Conservation (phyloP, 2,888 invertebrate species). For the Cephus runcator region DNA sequence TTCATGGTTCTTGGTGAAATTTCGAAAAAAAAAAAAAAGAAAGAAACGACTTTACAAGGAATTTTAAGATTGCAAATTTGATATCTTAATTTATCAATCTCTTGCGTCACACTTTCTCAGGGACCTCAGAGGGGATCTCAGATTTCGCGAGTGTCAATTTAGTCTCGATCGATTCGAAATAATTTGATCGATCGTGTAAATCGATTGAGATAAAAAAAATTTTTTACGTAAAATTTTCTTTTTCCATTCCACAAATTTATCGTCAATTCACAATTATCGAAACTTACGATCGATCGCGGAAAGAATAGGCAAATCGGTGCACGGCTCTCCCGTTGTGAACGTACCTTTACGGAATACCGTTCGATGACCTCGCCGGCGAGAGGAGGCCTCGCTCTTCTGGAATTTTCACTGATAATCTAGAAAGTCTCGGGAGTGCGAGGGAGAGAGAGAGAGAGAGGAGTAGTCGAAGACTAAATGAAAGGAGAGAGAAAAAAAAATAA, state of each 20-base stretch:
- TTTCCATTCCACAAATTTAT: not conserved
- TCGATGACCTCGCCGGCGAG: slow-evolving; percentile 36
- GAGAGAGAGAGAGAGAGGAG: not conserved
- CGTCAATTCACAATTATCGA: not conserved
- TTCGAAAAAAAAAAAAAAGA: not conserved
- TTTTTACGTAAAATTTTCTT: not conserved
- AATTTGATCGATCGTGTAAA: too few species aligned
- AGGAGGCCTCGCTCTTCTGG: slow-evolving; percentile 33
- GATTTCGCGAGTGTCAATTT: too few species aligned
- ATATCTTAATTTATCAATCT: not conserved
- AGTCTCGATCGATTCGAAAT: too few species aligned
- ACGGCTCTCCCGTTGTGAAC: not conserved
- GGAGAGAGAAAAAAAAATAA: too few species aligned
- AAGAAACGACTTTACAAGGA: not conserved
- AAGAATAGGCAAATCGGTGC: not conserved
- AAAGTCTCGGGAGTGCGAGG: slow-evolving; percentile 22
- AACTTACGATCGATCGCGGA: not conserved
- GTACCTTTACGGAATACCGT: slow-evolving; percentile 20
- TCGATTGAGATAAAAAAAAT: too few species aligned
- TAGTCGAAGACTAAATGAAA: not conserved
- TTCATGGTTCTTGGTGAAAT: not conserved
- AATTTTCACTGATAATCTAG: slow-evolving; percentile 35
- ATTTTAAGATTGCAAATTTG: not conserved
- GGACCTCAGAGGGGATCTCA: too few species aligned
- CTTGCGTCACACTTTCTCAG: too few species aligned